Evolutionary conservation across 2,888 invertebrate species (phyloP).

Genomic region (Sarcophaga subvicina): DNA sequence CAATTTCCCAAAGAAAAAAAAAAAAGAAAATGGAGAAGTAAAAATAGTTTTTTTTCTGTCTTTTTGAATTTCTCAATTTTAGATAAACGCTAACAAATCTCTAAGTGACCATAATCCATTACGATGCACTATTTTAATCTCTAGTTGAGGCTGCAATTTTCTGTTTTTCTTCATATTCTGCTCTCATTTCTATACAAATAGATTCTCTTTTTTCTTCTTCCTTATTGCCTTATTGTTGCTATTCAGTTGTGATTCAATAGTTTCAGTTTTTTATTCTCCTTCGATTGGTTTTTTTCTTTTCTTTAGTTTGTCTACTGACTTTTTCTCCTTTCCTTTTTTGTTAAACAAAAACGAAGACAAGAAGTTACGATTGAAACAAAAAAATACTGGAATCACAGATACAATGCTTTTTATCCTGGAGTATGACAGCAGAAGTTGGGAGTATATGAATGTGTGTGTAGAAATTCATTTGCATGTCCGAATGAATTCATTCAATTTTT

Average conservation of each 20-base stretch:
- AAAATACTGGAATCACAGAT: background rate
- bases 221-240: background rate
- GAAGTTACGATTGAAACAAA: background rate
- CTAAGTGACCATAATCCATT: slow-evolving; percentile 61
- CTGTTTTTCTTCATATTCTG: background rate
- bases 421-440: background rate
- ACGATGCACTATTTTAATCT: slow-evolving; percentile 54
- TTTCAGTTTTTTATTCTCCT: background rate
- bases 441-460: slow-evolving; percentile 6
- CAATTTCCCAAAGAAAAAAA: slow-evolving; percentile 14
- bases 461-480: slow-evolving; percentile 26
- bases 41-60: slow-evolving; percentile 16
- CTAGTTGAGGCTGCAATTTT: background rate
- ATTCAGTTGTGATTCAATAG: background rate
- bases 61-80: slow-evolving; percentile 51
- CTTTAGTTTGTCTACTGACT: slow-evolving; percentile 6
- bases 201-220: slow-evolving; percentile 4
- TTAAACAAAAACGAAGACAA: background rate
- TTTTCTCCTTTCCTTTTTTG: background rate
- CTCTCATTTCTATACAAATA: background rate
- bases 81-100: slow-evolving; percentile 53
- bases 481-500: slow-evolving; percentile 42
- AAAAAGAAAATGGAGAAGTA: background rate
- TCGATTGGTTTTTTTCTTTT: background rate
- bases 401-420: background rate